Base-by-base conservation (phyloP, 64 coral and sea anemone genomes). In the Montipora efflorescens region DNA sequence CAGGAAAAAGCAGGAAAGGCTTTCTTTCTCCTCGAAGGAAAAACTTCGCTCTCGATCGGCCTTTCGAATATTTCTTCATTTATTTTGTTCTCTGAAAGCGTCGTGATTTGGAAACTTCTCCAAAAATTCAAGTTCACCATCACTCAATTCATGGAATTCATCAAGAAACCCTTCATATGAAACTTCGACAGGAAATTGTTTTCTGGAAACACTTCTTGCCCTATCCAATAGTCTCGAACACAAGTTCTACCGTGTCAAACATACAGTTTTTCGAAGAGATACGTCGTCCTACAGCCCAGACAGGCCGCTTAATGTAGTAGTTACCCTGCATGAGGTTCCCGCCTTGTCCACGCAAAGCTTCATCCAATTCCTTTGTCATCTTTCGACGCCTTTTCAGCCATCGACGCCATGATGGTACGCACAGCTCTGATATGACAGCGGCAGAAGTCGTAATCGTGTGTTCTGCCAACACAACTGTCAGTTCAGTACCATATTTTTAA, bases 401-500 rank as follows among this genome's bases (percentile, higher is more conserved):
- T 49, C 16, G 81, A 67, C 81, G 82, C 47, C 82, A 86, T 86
- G 82, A 71, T 64, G 48, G 59, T 86, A 10, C 64, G 55, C 57
- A n/a, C 45, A 67, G 80, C 82, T 7, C 44, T 70, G 43, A 49
- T n/a, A 14, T 84, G 43, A 66, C 36, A 59, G 45, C 62, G 82
- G 66, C 62, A 86, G 82, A 86, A 86, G 82, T 86, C 64, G 82
- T 64, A 71, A 48, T 86, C 44, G 66, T 68, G 66, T 86, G 67
- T 86, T 86, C 82, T 86, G 82, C 82, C 82, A 86, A 86, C 44
- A 86, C 82, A 86, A 86, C 82, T 86, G 82, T 86, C 82, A 86
- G 82, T 86, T 86, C 82, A 86, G 82, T 86, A 86, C 82, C 45
- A 64, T 15, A 86, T 12, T 71, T 72, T 86, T 70, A 70, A 86